Conservation (phyloP, 2,113 vertebrate species). For the Cisticola juncidis region DNA sequence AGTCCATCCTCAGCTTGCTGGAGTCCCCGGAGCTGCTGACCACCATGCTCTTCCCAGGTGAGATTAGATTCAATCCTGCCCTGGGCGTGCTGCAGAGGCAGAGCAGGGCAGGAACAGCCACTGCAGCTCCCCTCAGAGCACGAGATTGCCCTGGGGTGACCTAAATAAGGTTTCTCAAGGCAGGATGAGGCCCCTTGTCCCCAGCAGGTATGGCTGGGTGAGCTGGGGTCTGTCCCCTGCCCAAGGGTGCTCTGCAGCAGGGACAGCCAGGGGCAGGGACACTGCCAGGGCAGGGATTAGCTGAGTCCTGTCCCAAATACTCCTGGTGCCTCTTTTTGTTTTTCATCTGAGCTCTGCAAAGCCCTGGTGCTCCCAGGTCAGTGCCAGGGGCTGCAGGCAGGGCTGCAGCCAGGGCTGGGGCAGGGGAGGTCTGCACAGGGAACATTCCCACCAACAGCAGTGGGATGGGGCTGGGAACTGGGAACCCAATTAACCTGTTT, state of each 20-base stretch:
- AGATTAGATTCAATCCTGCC: neutral
- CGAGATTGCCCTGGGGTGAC: too few species aligned
- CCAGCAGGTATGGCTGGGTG: neutral
- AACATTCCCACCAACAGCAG: accelerated
- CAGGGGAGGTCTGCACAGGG: neutral
- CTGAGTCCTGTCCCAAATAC: neutral
- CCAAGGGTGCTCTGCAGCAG: neutral
- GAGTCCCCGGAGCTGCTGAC: conserved; percentile 87
- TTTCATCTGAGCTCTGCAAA: neutral
- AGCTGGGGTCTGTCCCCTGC: neutral
- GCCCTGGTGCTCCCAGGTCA: accelerated
- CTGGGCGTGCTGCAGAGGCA: neutral
- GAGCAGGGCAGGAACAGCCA: neutral
- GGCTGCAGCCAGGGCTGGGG: neutral
- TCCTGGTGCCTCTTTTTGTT: neutral
- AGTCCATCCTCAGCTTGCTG: conserved; percentile 84
- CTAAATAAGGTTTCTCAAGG: neutral
- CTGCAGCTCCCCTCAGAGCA: neutral
- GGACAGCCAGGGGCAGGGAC: neutral
- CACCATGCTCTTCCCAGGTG: conserved; percentile 93
- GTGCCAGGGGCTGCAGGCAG: neutral
- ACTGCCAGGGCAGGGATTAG: accelerated
- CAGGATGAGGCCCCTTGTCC: accelerated
- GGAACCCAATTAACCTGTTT: neutral
- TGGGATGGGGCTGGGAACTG: accelerated